Conservation (phyloP, 2,888 invertebrate genomes). For the Rapana venosa region DNA sequence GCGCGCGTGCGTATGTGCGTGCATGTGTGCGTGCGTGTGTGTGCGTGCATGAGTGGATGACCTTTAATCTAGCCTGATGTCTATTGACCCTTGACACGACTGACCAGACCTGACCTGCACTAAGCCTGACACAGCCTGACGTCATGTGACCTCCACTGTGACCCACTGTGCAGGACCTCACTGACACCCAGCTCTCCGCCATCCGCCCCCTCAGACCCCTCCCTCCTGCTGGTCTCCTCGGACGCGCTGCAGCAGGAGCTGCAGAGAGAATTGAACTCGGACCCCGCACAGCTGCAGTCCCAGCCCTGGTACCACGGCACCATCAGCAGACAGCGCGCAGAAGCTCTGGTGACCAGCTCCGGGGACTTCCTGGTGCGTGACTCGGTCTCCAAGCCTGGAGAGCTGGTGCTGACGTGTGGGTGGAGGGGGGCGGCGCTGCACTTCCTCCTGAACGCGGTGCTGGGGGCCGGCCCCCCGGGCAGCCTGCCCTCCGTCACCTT, state of each 20-base stretch:
- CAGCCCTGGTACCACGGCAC: conserved; percentile 85
- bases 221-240: conserved; percentile 59
- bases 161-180: conserved; percentile 45
- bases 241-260: conserved; percentile 67
- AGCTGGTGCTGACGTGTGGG: conserved; percentile 93
- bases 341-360: conserved; percentile 86
- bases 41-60: neutral
- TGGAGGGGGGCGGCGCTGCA: conserved; percentile 90
- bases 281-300: conserved; percentile 64
- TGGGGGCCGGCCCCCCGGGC: conserved; percentile 64
- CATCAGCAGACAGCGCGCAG: conserved; percentile 89
- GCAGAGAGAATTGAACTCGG: conserved; percentile 64
- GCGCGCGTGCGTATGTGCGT: neutral
- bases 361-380: conserved; percentile 95
- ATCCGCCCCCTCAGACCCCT: conserved; percentile 67
- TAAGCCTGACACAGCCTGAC: too few species aligned
- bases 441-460: conserved; percentile 89
- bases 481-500: conserved; percentile 84
- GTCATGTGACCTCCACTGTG: too few species aligned
- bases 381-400: conserved; percentile 94
- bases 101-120: neutral
- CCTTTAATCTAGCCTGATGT: neutral
- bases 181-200: conserved; percentile 50
- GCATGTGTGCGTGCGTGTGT: neutral
- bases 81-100: too few species aligned